Base-by-base conservation (phyloP, 1,140 invertebrate genomes). In the Pantala flavescens region DNA sequence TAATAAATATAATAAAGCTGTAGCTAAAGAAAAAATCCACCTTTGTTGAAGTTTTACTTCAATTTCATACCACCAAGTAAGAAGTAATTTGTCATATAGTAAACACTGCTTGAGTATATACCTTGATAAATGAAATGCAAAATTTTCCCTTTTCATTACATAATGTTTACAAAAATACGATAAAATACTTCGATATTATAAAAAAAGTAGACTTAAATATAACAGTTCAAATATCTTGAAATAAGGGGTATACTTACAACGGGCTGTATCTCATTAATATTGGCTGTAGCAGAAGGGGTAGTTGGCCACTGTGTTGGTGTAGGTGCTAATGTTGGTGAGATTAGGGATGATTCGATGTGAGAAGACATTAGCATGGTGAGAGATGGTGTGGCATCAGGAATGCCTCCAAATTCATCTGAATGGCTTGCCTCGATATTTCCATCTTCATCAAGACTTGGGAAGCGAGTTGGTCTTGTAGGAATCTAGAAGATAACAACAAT, bases 381-480 rank as follows among this genome's bases (percentile, higher is more conserved):
- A 16, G 75, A 74, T 36, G 76, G 76, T 3, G 76, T 76, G 14
- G 76, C 74, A 43, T 71, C 71, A 19, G 74, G 74, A 0, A 74
- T 75, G 9, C 75, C 72, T 24, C 71, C 72, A 28, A 73, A 75
- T 71, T 73, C 71, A 43, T 71, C 71, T 28, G 72, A 76, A 7
- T 55, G 23, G 24, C 76, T 71, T 3, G 49, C 49, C 49, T 63
- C 49, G 12, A 63, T 63, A 21, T 12, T 14, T 3, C 49, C 49
- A 21, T 63, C 49, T 63, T 63, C 49, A 63, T 63, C 49, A 16
- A 63, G 14, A 19, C 49, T 21, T 1, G 71, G 21, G n/a, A 74
- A 28, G 10, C 72, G 76, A n/a, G 76, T 75, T 21, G 76, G 76
- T 16, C 76, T 74, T 19, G 75, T 42, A 42, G 76, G 76, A n/a